Conservation (phyloP, 2,797 vertebrate genomes). For the Okamejei kenojei region DNA sequence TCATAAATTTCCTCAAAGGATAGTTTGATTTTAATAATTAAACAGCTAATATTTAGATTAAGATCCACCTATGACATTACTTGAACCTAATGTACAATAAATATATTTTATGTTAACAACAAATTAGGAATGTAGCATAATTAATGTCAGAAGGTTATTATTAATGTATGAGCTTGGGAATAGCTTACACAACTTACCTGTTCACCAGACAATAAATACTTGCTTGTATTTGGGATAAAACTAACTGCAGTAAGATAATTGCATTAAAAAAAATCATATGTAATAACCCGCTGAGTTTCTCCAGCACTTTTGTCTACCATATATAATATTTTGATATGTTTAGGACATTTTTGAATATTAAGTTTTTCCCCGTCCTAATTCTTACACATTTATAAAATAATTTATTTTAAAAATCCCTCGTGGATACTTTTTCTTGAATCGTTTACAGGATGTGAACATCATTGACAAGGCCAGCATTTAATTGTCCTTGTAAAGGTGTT, state of each 20-base stretch:
- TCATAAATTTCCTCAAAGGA: not conserved
- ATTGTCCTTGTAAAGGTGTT: too few species aligned
- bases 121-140: conserved; percentile 1
- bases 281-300: too few species aligned
- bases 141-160: conserved; percentile 13
- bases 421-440: too few species aligned
- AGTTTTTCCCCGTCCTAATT: not conserved
- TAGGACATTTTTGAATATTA: not conserved
- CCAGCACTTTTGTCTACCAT: too few species aligned
- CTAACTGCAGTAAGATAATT: not conserved
- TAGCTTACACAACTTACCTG: not conserved
- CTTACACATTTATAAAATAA: not conserved
- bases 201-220: not conserved
- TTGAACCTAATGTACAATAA: conserved; percentile 28
- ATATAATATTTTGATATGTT: not conserved
- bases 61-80: not conserved
- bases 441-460: too few species aligned
- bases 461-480: too few species aligned
- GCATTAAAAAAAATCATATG: not conserved
- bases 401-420: too few species aligned
- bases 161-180: conserved; percentile 15
- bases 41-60: not conserved
- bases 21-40: conserved; percentile 12
- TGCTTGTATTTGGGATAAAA: not conserved
- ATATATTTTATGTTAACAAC: not conserved